Percentiles rank a stretch among this genome's conserved stretches.
Conservation (phyloP, 2,113 vertebrate species). For the Myrmecophaga tridactyla region DNA sequence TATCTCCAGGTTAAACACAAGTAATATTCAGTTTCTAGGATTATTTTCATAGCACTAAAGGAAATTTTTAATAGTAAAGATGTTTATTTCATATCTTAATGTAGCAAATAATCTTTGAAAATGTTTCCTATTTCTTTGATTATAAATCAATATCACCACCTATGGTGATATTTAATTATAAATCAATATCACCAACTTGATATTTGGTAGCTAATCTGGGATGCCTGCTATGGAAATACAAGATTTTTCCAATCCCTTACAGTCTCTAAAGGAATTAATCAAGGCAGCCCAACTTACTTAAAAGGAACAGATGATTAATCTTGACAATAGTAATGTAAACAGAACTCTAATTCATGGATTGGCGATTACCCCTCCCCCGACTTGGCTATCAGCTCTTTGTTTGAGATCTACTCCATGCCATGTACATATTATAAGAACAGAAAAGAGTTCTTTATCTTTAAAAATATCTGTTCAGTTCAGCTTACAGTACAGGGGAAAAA, state of each 20-base stretch:
- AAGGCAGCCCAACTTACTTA: slow-evolving; percentile 26
- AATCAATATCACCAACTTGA: neutral
- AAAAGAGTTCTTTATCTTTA: slow-evolving; percentile 70
- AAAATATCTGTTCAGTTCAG: slow-evolving; percentile 65
- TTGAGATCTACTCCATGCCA: slow-evolving; percentile 39
- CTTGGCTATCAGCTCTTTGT: slow-evolving; percentile 55
- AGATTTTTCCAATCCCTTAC: neutral
- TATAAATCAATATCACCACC: no score
- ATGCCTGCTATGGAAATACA: neutral
- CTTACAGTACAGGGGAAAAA: slow-evolving; percentile 76
- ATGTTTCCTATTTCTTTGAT: neutral
- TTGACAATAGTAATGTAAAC: slow-evolving; percentile 10
- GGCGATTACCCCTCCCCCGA: neutral
- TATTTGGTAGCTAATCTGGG: neutral
- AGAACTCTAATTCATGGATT: slow-evolving; percentile 31
- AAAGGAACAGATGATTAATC: slow-evolving; percentile 53
- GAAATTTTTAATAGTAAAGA: neutral
- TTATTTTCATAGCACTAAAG: neutral
- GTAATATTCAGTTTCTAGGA: neutral
- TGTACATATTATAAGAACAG: slow-evolving; percentile 58
- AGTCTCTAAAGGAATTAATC: slow-evolving; percentile 34
- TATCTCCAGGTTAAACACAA: neutral
- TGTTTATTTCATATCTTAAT: neutral
- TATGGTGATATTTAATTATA: neutral
- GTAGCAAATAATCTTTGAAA: neutral